A percentile compares a stretch with the other conserved stretches of the same genome.
Evolutionary conservation across 2,113 vertebrate species (phyloP).

Genomic region (Sinocyclocheilus rhinocerous): DNA sequence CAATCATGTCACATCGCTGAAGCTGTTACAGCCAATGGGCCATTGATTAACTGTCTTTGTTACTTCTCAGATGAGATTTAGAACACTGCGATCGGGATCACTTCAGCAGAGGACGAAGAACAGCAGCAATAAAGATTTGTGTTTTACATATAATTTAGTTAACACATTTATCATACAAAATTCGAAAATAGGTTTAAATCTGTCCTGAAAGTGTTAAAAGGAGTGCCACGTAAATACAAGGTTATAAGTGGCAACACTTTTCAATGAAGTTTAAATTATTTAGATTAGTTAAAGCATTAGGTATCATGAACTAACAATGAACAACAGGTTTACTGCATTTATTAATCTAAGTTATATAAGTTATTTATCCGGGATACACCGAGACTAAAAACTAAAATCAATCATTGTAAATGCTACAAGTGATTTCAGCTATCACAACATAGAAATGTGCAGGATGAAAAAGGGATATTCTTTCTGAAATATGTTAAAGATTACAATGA

Average conservation of each 20-base stretch:
- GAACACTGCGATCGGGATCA: slow-evolving; percentile 26
- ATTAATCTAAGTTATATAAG: not conserved
- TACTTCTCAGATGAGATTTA: slow-evolving; percentile 55
- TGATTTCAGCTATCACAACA: too few relatives aligned
- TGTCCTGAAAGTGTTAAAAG: not conserved
- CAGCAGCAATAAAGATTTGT: slow-evolving; percentile 49
- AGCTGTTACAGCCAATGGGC: slow-evolving; percentile 45
- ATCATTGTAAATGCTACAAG: too few relatives aligned
- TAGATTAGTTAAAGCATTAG: not conserved
- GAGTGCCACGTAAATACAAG: not conserved
- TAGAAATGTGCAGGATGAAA: too few relatives aligned
- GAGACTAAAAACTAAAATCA: too few relatives aligned
- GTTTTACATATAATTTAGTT: slow-evolving; percentile 41
- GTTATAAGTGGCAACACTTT: not conserved
- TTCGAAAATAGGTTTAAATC: slow-evolving; percentile 15
- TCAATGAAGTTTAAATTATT: not conserved
- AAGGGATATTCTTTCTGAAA: too few relatives aligned
- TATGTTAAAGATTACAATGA: too few relatives aligned
- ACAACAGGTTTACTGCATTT: not conserved
- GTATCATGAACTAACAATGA: too few relatives aligned
- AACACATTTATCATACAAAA: slow-evolving; percentile 23
- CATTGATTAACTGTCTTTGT: slow-evolving; percentile 58
- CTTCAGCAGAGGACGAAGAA: not conserved
- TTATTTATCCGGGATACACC: not conserved
- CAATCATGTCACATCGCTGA: slow-evolving; percentile 46